Conservation (phyloP, 2,888 invertebrate species). For the Aspidiotus rigidus region DNA sequence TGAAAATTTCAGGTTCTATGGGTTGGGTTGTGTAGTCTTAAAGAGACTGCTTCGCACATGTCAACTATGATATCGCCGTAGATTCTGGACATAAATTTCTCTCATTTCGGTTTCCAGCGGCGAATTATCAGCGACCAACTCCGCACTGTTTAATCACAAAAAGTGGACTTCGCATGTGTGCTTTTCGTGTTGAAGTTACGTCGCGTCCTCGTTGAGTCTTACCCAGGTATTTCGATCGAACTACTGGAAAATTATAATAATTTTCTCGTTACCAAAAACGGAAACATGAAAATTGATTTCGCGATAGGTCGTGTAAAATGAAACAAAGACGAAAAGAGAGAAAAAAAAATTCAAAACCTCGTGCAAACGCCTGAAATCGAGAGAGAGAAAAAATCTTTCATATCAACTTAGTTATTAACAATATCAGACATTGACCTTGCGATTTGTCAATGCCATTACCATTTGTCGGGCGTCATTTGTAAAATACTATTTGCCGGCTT, state of each 20-base stretch:
- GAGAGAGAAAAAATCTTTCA: slow-evolving; percentile 5
- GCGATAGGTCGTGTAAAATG: slow-evolving; percentile 1
- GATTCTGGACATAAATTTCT: no score
- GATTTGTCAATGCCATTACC: slow-evolving; percentile 27
- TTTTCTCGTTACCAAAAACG: neutral
- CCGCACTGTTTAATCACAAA: no score
- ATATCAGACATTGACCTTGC: slow-evolving; percentile 25
- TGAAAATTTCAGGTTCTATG: no score
- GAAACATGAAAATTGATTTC: neutral
- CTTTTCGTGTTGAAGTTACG: no score
- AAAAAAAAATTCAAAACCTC: neutral
- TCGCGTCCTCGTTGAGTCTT: no score
- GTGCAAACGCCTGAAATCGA: neutral
- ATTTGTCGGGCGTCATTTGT: slow-evolving; percentile 24
- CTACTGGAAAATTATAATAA: neutral
- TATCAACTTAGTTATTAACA: slow-evolving; percentile 17
- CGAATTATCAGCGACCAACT: no score
- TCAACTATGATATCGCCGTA: no score
- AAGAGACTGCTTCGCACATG: no score
- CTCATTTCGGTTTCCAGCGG: no score
- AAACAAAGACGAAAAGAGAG: neutral
- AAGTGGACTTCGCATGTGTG: no score
- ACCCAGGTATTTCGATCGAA: no score
- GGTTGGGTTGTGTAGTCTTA: no score
- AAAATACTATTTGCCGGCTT: slow-evolving; percentile 24